A percentile compares a stretch with the other conserved stretches of the same genome.
Evolutionary conservation across 53 echinoderm and acorn worm species (phyloP).

Genomic region (Zoroaster sp.): DNA sequence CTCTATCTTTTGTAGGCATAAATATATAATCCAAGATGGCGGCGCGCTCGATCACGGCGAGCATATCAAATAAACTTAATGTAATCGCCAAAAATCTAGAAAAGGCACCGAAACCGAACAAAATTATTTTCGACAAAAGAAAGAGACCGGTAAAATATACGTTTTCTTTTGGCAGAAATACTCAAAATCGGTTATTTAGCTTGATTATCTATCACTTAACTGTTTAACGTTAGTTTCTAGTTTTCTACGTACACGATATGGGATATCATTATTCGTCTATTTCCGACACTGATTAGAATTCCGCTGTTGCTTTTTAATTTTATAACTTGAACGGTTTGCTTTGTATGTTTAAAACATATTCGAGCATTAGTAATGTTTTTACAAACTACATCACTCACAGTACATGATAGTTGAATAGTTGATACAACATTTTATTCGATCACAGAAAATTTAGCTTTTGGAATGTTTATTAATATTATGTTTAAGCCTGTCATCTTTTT

Average conservation of each 20-base stretch:
- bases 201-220: background rate
- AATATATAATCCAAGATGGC: conserved; percentile 18
- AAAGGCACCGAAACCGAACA: conserved; percentile 60
- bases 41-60: conserved; percentile 40
- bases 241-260: too few species aligned
- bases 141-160: conserved; percentile 34
- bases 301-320: too few species aligned
- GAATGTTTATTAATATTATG: too few species aligned
- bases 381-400: background rate
- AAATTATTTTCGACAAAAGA: conserved; percentile 38
- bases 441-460: too few species aligned
- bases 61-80: conserved; percentile 66
- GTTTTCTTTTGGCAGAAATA: background rate
- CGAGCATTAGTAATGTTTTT: too few species aligned
- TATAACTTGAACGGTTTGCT: too few species aligned
- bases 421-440: too few species aligned
- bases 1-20: background rate
- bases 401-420: too few species aligned
- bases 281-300: background rate
- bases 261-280: background rate
- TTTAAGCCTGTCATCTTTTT: background rate
- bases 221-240: background rate
- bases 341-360: too few species aligned
- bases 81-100: conserved; percentile 63
- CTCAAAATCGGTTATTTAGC: background rate